Evolutionary conservation across 35 echinoderm and acorn worm genomes (phyloP).

Genomic region (Ophioderma brevispina): DNA sequence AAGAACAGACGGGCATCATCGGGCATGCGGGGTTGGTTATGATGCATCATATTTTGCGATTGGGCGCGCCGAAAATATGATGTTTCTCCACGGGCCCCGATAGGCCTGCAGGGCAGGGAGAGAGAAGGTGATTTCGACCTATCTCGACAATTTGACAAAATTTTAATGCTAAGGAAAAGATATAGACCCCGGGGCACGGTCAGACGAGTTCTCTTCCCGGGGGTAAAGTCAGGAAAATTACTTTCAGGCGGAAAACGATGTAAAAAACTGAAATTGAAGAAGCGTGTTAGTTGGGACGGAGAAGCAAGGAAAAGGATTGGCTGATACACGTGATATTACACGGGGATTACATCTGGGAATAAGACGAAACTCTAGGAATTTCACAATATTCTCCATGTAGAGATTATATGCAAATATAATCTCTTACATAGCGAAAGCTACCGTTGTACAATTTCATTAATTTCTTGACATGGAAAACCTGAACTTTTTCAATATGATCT

Average conservation of each 20-base stretch:
- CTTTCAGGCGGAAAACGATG: background rate
- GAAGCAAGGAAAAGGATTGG: background rate
- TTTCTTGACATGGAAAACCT: background rate
- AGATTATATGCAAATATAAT: background rate
- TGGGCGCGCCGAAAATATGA: background rate
- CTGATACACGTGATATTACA: background rate
- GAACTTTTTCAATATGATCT: no score
- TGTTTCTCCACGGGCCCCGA: background rate
- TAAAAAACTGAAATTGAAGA: background rate
- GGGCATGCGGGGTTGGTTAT: no score
- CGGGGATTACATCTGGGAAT: background rate
- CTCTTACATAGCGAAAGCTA: background rate
- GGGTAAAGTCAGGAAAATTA: background rate
- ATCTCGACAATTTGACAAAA: background rate
- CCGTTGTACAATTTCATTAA: slow-evolving; percentile 1
- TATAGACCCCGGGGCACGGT: background rate
- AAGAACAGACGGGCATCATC: no score
- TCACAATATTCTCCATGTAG: background rate
- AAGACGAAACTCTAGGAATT: background rate
- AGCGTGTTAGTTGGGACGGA: background rate
- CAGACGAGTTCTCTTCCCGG: background rate
- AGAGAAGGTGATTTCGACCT: background rate
- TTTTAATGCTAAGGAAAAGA: background rate
- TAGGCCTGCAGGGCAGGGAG: background rate
- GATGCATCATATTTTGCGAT: background rate